These are phyloP conservation scores for Percopsis transmontana DNA, from an alignment of 2,113 vertebrate genomes.

Conservation along the genomic window DNA sequence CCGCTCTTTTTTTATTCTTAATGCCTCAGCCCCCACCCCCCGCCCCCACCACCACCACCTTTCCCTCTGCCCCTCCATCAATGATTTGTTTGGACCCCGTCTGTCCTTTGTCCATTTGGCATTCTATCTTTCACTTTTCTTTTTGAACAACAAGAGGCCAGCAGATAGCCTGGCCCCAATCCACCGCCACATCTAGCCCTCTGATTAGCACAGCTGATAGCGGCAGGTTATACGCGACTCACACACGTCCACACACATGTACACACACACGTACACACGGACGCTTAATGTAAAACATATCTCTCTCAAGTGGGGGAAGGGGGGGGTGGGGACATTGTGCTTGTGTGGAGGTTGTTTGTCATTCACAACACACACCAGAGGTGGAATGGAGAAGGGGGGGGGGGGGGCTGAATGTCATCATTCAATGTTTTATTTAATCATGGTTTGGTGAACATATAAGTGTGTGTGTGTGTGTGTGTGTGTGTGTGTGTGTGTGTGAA, in stretches of 20 bases:
- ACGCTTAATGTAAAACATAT: too few species aligned
- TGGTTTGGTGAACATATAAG: conserved; percentile 38
- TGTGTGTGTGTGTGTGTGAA: background rate
- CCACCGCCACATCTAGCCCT: too few species aligned
- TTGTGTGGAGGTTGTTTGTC: too few species aligned
- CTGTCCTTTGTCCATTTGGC: conserved; percentile 40
- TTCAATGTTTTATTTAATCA: conserved; percentile 8
- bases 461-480: conserved; percentile 2
- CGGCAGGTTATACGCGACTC: too few species aligned
- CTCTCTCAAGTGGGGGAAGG: too few species aligned
- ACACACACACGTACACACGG: too few species aligned
- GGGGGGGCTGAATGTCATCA: conserved; percentile 27
- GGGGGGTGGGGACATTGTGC: too few species aligned
- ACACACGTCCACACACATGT: too few species aligned
- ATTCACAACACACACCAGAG: too few species aligned
- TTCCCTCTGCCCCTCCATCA: conserved; percentile 50
- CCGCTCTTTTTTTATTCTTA: conserved; percentile 44
- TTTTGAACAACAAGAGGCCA: conserved; percentile 27
- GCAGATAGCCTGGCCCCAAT: conserved; percentile 28
- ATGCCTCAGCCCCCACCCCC: background rate
- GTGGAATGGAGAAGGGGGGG: too few species aligned
- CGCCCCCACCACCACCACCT: conserved; percentile 45
- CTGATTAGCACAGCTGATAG: too few species aligned
- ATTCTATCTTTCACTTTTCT: conserved; percentile 14
- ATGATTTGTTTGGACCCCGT: conserved; percentile 43